These are phyloP conservation scores for Mormyrus iriodes DNA, from an alignment of 2,113 vertebrate species.

Conservation along the genomic window DNA sequence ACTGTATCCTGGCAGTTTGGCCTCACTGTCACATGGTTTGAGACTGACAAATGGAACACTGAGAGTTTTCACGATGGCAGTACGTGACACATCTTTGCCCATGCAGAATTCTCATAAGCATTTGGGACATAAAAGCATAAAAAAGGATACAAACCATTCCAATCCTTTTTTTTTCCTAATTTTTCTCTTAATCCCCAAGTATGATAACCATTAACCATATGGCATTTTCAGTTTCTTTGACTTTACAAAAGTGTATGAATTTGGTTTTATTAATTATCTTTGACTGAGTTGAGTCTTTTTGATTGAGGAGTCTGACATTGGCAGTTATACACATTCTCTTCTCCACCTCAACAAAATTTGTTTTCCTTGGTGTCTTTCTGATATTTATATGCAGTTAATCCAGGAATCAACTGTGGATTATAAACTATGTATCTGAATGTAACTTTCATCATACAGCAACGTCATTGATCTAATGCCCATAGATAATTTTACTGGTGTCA, in stretches of 20 bases:
- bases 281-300: too few relatives aligned
- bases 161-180: not conserved
- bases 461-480: too few relatives aligned
- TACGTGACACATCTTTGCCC: too few relatives aligned
- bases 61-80: not conserved
- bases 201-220: not conserved
- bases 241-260: not conserved
- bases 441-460: too few relatives aligned
- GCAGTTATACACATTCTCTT: too few relatives aligned
- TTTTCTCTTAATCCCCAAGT: not conserved
- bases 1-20: not conserved
- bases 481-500: too few relatives aligned
- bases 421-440: too few relatives aligned
- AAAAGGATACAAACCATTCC: not conserved
- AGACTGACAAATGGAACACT: not conserved
- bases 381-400: too few relatives aligned
- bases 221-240: not conserved
- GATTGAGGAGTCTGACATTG: too few relatives aligned
- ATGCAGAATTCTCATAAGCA: not conserved
- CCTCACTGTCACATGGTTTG: not conserved
- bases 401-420: too few relatives aligned
- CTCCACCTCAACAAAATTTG: too few relatives aligned
- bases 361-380: too few relatives aligned
- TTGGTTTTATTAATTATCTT: not conserved
- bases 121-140: not conserved